Conservation (phyloP, 2,888 invertebrate species). For the Rugalucina vietnamica region DNA sequence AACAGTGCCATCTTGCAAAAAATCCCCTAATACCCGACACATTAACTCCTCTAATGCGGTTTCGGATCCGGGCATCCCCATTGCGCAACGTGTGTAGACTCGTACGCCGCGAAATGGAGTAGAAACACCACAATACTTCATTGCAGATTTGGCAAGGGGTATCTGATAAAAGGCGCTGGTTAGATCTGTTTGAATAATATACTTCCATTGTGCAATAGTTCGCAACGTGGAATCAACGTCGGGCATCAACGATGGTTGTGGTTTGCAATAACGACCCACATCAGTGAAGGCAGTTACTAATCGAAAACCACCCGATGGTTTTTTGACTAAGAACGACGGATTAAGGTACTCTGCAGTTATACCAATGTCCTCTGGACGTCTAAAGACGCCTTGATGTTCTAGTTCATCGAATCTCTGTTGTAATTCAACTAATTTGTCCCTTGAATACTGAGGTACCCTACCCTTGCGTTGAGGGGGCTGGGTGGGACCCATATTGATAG, state of each 20-base stretch:
- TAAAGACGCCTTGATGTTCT: conserved; percentile 62
- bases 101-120: conserved; percentile 64
- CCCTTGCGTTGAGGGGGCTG: conserved; percentile 66
- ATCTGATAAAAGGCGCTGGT: conserved; percentile 65
- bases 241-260: conserved; percentile 57
- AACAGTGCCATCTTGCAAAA: conserved; percentile 51
- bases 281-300: conserved; percentile 54
- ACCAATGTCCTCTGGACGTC: conserved; percentile 55
- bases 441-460: conserved; percentile 62
- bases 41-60: conserved; percentile 63
- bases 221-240: conserved; percentile 44
- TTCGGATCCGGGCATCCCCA: conserved; percentile 66
- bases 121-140: conserved; percentile 67
- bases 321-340: conserved; percentile 21
- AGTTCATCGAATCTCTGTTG: conserved; percentile 66
- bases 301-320: conserved; percentile 12
- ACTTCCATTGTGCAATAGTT: conserved; percentile 55
- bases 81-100: conserved; percentile 66
- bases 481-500: conserved; percentile 68
- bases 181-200: conserved; percentile 59
- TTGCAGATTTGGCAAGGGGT: conserved; percentile 56
- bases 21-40: conserved; percentile 60
- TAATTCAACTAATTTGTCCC: conserved; percentile 54
- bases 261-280: conserved; percentile 43
- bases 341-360: conserved; percentile 53